These are phyloP conservation scores for Pissodes strobi DNA, from an alignment of 1,140 invertebrate genomes.

Conservation along the genomic window DNA sequence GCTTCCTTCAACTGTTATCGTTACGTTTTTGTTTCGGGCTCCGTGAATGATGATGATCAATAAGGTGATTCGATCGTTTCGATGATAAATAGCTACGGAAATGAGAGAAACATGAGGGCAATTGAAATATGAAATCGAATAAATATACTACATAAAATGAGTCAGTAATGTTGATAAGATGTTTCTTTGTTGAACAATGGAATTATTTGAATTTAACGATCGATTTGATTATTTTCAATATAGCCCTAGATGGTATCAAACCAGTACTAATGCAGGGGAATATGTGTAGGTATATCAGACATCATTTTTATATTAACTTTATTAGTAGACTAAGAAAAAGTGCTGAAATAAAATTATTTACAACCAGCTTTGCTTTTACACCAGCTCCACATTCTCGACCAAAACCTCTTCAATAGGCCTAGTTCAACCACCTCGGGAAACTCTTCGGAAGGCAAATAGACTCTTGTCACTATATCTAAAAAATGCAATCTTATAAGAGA, in stretches of 20 bases:
- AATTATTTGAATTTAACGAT: too few species aligned
- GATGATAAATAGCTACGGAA: slow-evolving; percentile 5
- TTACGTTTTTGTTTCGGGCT: slow-evolving; percentile 14
- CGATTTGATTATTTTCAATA: too few species aligned
- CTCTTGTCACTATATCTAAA: slow-evolving; percentile 24
- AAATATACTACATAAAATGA: too few species aligned
- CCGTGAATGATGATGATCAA: slow-evolving; percentile 33
- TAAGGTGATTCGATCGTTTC: slow-evolving; percentile 23
- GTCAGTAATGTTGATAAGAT: too few species aligned
- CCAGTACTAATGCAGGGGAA: too few species aligned
- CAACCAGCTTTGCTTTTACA: neutral
- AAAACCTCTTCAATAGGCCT: neutral
- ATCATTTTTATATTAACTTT: too few species aligned
- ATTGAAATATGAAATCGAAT: too few species aligned
- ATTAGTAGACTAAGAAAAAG: too few species aligned
- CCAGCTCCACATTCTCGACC: slow-evolving; percentile 4
- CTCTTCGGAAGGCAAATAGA: slow-evolving; percentile 23
- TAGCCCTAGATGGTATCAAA: too few species aligned
- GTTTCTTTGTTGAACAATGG: too few species aligned
- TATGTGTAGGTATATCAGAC: too few species aligned
- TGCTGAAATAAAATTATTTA: neutral
- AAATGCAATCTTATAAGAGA: too few species aligned
- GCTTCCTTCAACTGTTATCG: slow-evolving; percentile 19
- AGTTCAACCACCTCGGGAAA: slow-evolving; percentile 7
- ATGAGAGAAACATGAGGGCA: slow-evolving; percentile 8